Evolutionary conservation across 2,113 vertebrate genomes (phyloP).

Genomic region (Otis tarda): DNA sequence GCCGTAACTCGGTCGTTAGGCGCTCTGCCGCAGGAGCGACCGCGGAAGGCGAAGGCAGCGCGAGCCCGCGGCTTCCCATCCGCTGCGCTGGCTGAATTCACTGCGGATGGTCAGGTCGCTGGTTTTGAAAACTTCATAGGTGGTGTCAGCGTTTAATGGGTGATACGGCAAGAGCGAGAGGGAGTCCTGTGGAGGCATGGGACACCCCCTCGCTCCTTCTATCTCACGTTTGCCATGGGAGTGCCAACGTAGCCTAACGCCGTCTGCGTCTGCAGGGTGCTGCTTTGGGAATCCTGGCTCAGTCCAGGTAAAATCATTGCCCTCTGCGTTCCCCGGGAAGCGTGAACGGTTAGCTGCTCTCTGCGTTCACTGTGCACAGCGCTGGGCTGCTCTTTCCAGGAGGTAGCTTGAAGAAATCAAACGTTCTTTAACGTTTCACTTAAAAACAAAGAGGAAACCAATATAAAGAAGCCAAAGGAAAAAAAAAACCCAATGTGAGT

Average conservation of each 20-base stretch:
- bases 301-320: not conserved
- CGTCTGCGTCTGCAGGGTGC: not conserved
- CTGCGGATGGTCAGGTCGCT: not conserved
- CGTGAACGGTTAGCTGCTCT: not conserved
- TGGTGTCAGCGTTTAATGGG: not conserved
- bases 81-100: not conserved
- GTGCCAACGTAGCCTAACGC: fast-evolving
- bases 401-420: not conserved
- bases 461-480: not conserved
- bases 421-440: not conserved
- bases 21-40: not conserved
- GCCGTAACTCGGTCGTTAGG: not conserved
- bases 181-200: fast-evolving
- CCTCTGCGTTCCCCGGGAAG: not conserved
- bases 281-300: not conserved
- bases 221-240: fast-evolving
- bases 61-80: not conserved
- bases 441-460: not conserved
- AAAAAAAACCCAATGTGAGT: not conserved
- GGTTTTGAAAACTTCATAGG: not conserved
- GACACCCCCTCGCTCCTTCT: fast-evolving
- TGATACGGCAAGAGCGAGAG: not conserved
- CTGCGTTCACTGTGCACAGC: not conserved
- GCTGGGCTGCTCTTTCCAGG: not conserved
- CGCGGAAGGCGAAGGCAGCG: not conserved